Conservation (phyloP, 92 coral and sea anemone species). For the Palythoa heliodiscus region DNA sequence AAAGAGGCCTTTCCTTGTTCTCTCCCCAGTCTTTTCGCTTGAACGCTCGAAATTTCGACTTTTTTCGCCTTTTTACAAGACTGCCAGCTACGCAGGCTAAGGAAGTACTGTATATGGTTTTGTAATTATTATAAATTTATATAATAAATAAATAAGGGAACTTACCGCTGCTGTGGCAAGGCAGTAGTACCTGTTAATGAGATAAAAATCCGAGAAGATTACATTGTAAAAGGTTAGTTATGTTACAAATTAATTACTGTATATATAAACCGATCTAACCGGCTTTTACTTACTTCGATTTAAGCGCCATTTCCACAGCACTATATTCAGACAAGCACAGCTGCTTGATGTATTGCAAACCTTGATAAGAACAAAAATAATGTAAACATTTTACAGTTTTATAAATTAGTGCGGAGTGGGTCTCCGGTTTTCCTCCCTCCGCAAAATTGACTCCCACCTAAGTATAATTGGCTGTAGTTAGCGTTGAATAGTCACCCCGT, state of each 20-base stretch:
- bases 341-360: slow-evolving; percentile 90
- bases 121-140: background rate
- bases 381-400: no score
- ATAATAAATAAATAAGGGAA: background rate
- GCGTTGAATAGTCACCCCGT: no score
- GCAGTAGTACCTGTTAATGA: slow-evolving; percentile 81
- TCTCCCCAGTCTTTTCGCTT: no score
- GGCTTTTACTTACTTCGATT: slow-evolving; percentile 84
- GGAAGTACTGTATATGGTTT: no score
- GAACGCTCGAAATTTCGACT: no score
- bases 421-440: no score
- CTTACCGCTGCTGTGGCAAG: slow-evolving; percentile 97
- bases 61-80: no score
- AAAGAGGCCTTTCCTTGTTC: no score
- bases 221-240: background rate
- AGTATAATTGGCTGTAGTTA: no score
- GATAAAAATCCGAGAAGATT: background rate
- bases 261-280: background rate
- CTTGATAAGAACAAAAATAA: slow-evolving; percentile 45
- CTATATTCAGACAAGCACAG: slow-evolving; percentile 91
- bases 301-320: slow-evolving; percentile 97
- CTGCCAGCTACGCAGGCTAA: no score
- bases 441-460: no score
- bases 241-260: background rate
- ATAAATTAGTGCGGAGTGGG: no score